These are phyloP conservation scores for Choloepus didactylus DNA, from an alignment of 2,797 vertebrate species.

Conservation along the genomic window DNA sequence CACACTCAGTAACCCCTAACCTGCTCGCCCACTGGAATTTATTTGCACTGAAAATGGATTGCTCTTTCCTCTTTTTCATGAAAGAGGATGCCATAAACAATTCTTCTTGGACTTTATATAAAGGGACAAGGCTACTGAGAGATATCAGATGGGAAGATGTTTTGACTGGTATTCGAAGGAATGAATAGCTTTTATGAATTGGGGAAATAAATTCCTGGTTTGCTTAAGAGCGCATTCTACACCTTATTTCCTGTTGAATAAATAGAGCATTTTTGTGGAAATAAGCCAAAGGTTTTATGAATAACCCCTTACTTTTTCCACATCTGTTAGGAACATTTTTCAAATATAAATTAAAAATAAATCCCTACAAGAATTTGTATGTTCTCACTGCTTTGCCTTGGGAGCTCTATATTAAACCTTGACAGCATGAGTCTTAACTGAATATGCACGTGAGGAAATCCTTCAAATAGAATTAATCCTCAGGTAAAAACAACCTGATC, in stretches of 20 bases:
- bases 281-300: constrained; percentile 87
- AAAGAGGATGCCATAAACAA: constrained; percentile 9
- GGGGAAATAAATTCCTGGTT: constrained; percentile 85
- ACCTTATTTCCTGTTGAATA: constrained; percentile 82
- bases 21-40: neutral
- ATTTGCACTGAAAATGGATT: neutral
- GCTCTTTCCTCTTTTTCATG: neutral
- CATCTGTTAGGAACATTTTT: constrained; percentile 87
- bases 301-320: constrained; percentile 86
- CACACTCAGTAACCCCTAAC: neutral
- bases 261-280: constrained; percentile 87
- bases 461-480: constrained; percentile 71
- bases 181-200: constrained; percentile 85
- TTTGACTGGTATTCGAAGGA: constrained; percentile 62
- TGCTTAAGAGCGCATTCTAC: constrained; percentile 82
- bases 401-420: constrained; percentile 72
- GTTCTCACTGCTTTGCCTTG: constrained; percentile 83
- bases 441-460: constrained; percentile 74
- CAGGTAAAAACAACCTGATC: constrained; percentile 34
- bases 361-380: constrained; percentile 82
- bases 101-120: constrained; percentile 1
- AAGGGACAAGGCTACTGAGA: constrained; percentile 26
- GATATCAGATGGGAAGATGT: constrained; percentile 33
- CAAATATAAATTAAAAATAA: constrained; percentile 88
- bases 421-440: constrained; percentile 75